These are phyloP conservation scores for Danionella cerebrum DNA, from an alignment of 2,113 vertebrate genomes.

Conservation along the genomic window DNA sequence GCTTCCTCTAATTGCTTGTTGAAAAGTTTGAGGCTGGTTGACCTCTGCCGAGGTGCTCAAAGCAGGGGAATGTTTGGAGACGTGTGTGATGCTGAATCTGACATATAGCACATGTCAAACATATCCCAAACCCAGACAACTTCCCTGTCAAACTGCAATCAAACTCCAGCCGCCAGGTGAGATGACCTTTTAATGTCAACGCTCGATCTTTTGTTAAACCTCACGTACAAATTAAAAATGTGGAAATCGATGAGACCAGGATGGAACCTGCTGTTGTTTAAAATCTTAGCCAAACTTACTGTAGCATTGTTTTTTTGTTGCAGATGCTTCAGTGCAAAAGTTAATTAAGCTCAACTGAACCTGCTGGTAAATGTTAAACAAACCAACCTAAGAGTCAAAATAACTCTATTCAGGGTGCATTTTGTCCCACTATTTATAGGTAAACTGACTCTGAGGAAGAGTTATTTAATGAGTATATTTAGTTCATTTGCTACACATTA, in stretches of 20 bases:
- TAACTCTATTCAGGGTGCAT: no score
- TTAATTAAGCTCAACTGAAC: no score
- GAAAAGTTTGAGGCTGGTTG: not conserved
- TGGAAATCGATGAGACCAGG: conserved; percentile 28
- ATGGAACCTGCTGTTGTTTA: not conserved
- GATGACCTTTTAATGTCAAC: conserved; percentile 63
- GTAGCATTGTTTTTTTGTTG: no score
- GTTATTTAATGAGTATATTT: no score
- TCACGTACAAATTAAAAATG: conserved; percentile 39
- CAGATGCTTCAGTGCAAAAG: no score
- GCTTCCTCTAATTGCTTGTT: not conserved
- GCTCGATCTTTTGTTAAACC: conserved; percentile 52
- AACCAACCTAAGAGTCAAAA: no score
- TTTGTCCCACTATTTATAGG: no score
- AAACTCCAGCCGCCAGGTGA: conserved; percentile 20
- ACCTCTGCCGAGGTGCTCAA: not conserved
- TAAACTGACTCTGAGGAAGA: no score
- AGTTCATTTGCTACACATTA: no score
- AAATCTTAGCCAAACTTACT: not conserved
- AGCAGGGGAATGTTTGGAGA: not conserved
- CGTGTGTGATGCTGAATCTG: not conserved
- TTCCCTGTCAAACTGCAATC: conserved; percentile 44
- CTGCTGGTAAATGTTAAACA: no score
- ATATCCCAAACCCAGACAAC: conserved; percentile 15
- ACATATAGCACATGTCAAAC: conserved; percentile 32